Percentiles rank a stretch among this genome's conserved stretches.
These are phyloP conservation scores for Euzetes globulus DNA, from an alignment of 2,888 invertebrate species.

Conservation along the genomic window DNA sequence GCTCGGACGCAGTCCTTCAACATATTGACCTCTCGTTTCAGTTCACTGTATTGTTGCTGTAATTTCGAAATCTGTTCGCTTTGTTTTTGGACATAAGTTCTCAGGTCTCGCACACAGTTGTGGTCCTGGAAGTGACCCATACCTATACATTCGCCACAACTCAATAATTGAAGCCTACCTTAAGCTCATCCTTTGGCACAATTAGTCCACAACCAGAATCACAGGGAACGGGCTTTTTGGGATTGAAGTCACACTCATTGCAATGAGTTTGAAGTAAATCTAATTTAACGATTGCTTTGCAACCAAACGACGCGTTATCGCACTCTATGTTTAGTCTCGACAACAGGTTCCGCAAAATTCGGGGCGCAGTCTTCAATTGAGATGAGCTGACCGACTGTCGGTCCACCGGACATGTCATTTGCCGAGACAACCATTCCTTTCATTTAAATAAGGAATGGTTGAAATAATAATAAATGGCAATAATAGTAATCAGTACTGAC, in stretches of 20 bases:
- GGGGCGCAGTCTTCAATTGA: constrained; percentile 72
- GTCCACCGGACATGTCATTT: constrained; percentile 90
- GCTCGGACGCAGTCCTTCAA: constrained; percentile 68
- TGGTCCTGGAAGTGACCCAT: constrained; percentile 57
- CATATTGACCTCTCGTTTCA: constrained; percentile 76
- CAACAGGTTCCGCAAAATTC: constrained; percentile 83
- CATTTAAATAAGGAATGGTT: not conserved
- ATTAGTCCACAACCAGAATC: constrained; percentile 88
- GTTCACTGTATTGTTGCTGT: constrained; percentile 78
- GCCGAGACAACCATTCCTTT: constrained; percentile 79
- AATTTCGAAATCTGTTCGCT: constrained; percentile 77
- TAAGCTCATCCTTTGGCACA: constrained; percentile 87
- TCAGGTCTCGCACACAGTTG: constrained; percentile 82
- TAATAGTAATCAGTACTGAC: not conserved
- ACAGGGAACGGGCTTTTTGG: constrained; percentile 84
- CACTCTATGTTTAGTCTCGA: constrained; percentile 80
- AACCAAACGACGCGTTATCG: constrained; percentile 83
- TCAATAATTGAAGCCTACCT: constrained; percentile 48
- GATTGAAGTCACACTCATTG: constrained; percentile 87
- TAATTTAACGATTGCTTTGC: constrained; percentile 72
- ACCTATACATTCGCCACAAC: too few species aligned
- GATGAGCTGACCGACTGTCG: constrained; percentile 79
- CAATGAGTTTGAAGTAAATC: constrained; percentile 74
- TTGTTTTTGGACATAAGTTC: constrained; percentile 73
- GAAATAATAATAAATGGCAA: not conserved